Base-by-base conservation (phyloP, 2,113 vertebrate species). In the Malaclemys terrapin region DNA sequence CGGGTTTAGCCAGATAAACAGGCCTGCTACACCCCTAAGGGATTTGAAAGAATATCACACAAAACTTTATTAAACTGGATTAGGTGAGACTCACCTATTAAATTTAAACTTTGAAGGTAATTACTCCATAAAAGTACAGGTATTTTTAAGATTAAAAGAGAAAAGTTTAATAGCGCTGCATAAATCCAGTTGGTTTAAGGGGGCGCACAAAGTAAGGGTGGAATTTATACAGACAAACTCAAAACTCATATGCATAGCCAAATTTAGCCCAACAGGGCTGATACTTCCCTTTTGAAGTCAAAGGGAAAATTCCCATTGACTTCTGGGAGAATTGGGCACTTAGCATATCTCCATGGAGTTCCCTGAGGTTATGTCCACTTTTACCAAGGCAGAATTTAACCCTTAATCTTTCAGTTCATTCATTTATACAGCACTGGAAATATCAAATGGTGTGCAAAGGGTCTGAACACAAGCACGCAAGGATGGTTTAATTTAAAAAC, bases 1-100 rank as follows among this genome's bases (percentile, higher is more conserved):
- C 98, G 89, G 95, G 98, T 98, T 98, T 98, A 98, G 97, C 98
- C 98, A 98, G 98, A 98, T 95, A 96, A 98, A 98, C 98, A 91
- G 97, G 98, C 98, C 96, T 95, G 93, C 93, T 91, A 87, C 94
- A 97, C 95, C 98, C 98, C 93, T 85, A 93, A 98, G 98, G 98
- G 97, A 97, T 96, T 97, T 98, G 98, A 98, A 98, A 98, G 97
- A 97, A 94, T 98, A 98, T 98, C 98, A 98, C 98, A 98, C 97
- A 98, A 97, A 98, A 98, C 98, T 98, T 98, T 98, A 98, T 98
- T 98, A 98, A 98, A 98, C 98, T 93, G 89, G 95, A 97, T 98
- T 98, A 98, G 97, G 93, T 95, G 96, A 98, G 96, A 96, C 96
- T 97, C 91, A 94, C 96, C 96, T 98, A 93, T 97, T 95, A 95